Base-by-base conservation (phyloP, 2,888 invertebrate genomes). In the Rotaria socialis region DNA sequence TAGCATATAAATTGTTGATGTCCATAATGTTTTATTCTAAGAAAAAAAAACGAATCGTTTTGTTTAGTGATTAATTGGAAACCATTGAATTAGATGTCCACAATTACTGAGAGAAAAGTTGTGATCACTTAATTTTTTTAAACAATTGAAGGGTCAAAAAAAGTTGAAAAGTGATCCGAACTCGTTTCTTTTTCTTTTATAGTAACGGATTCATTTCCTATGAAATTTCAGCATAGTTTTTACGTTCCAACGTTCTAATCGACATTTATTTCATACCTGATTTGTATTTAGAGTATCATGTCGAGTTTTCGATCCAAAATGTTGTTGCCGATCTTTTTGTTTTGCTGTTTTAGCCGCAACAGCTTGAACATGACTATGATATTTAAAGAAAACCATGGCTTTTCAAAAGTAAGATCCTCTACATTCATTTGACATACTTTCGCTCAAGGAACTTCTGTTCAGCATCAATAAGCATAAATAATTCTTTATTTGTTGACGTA, bases 391-490 rank as follows among this genome's bases (percentile, higher is more conserved):
- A 43, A 43, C 22, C 24, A 43, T 50, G 10, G 6, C 1, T 41
- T 16, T 43, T 16, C 16, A 16, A 52, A 7, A 52, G 2, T 16
- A 52, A 0, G 8, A 16, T 52, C 16, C 14, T 14, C 3, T 5
- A 52, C 52, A 52, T 11, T 47, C 52, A 41, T n/a, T 86, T 88
- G 8, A 60, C n/a, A 60, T 88, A 91, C 90, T 95, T 95, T 87
- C 93, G 91, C 22, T 93, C 92, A 43, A 93, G 91, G 91, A 95
- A 96, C 85, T 93, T 93, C 0, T 94, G 94, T 87, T 94, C 93
- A 85, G 94, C 93, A 90, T 96, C 94, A 11, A 97, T 93, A 24
- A 98, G 92, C 58, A 95, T 90, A 91, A 95, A 96, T 85, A 91
- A 89, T 87, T 92, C 90, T 87, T 89, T 90, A 87, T 89, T 90